Evolutionary conservation across 2,888 invertebrate genomes (phyloP).

Genomic region (Nephrotoma flavescens): DNA sequence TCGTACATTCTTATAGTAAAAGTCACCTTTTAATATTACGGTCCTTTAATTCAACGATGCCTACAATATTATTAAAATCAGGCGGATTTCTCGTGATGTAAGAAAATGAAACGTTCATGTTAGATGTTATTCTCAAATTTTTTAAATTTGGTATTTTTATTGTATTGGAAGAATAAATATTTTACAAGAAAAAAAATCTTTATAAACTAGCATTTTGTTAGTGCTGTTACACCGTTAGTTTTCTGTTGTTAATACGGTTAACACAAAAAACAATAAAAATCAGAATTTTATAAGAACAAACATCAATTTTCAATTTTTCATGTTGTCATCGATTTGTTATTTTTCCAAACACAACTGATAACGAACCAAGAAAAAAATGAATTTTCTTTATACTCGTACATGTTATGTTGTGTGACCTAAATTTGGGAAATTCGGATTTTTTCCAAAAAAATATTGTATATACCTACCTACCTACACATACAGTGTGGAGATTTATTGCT

Average conservation of each 20-base stretch:
- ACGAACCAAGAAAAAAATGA: not conserved
- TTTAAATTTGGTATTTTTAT: not conserved
- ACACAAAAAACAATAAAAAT: not conserved
- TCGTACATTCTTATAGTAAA: too few species aligned
- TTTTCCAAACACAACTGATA: not conserved
- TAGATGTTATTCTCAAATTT: not conserved
- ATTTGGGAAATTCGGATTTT: not conserved
- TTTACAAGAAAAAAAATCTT: not conserved
- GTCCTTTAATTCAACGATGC: too few species aligned
- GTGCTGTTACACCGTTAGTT: not conserved
- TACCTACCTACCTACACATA: not conserved
- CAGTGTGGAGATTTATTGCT: not conserved
- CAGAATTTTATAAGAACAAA: not conserved
- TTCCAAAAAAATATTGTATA: not conserved
- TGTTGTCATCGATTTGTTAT: not conserved
- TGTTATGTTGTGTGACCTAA: not conserved
- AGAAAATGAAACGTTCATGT: too few species aligned
- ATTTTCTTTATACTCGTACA: not conserved
- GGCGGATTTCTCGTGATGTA: too few species aligned
- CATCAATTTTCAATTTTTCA: not conserved
- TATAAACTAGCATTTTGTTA: not conserved
- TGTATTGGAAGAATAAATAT: not conserved
- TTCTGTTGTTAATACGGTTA: not conserved
- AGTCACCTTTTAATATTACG: too few species aligned
- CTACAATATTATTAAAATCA: too few species aligned